Conservation (phyloP, 2,888 invertebrate species). For the Drosophila pseudotakahashii region DNA sequence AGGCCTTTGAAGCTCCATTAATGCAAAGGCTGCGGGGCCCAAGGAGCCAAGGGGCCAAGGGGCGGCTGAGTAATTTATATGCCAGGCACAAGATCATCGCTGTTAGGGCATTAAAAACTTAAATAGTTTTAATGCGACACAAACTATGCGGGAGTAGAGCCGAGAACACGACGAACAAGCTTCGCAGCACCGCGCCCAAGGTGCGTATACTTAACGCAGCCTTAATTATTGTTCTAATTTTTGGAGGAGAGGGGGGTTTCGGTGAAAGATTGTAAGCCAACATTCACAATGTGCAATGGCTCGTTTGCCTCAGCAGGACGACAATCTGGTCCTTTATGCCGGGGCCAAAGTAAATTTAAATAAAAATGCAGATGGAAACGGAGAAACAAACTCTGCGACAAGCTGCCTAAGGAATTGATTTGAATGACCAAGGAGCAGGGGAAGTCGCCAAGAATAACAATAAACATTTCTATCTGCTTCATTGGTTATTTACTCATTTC, state of each 20-base stretch:
- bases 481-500: constrained; percentile 72
- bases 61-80: constrained; percentile 69
- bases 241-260: too few species aligned
- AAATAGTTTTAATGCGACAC: constrained; percentile 77
- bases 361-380: constrained; percentile 43
- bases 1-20: constrained; percentile 67
- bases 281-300: constrained; percentile 61
- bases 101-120: constrained; percentile 78
- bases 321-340: constrained; percentile 39
- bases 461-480: constrained; percentile 79
- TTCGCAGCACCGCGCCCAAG: constrained; percentile 23
- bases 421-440: constrained; percentile 62
- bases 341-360: constrained; percentile 50
- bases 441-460: constrained; percentile 64
- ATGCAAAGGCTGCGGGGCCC: constrained; percentile 7
- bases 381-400: constrained; percentile 52
- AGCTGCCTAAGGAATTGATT: constrained; percentile 67
- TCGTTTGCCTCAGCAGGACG: constrained; percentile 31
- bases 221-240: constrained; percentile 21
- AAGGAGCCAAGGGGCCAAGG: not conserved
- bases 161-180: constrained; percentile 20
- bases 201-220: constrained; percentile 54
- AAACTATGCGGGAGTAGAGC: constrained; percentile 61
- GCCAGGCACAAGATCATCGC: constrained; percentile 75
- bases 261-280: constrained; percentile 15